Base-by-base conservation (phyloP, 2,888 invertebrate species). In the Cantharis nigra region DNA sequence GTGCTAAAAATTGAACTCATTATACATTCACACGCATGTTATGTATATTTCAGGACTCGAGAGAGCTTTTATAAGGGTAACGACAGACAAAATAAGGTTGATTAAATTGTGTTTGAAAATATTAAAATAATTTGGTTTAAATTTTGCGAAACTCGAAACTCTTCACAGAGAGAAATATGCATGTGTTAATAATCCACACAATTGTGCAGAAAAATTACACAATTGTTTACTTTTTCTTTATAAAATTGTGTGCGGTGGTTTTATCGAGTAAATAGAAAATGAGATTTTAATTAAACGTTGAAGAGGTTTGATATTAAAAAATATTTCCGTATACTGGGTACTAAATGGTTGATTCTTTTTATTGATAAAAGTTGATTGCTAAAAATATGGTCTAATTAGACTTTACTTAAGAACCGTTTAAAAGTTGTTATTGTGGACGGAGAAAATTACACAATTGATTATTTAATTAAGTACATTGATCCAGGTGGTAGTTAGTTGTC, bases 381-480 rank as follows among this genome's bases (percentile, higher is more conserved):
- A 49, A 49, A 49, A 49, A 49, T 49, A 49, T 49, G 49, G 49
- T 49, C 49, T 49, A 49, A 49, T 49, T 49, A 49, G 49, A 49
- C n/a, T 49, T 49, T 49, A 49, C 49, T 49, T 49, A 49, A 49
- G 16, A 69, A 73, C 14, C 49, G 23, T 63, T 70, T 65, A 62
- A 71, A 62, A 75, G 20, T 71, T 65, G 63, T 74, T 74, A 70
- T 20, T 65, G 70, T 30, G 62, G 73, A 73, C 71, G 75, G 63
- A 69, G 64, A 82, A 80, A 83, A 81, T 82, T 81, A 83, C 83
- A 83, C 85, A 86, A 87, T 87, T 86, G 87, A 87, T 88, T 88
- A 87, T 87, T 87, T 87, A 88, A 88, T 88, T 88, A 88, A 84
- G 83, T 83, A 82, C 87, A 87, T 87, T 85, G 87, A 88, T 87